Base-by-base conservation (phyloP, 2,113 vertebrate genomes). In the Rhineura floridana region DNA sequence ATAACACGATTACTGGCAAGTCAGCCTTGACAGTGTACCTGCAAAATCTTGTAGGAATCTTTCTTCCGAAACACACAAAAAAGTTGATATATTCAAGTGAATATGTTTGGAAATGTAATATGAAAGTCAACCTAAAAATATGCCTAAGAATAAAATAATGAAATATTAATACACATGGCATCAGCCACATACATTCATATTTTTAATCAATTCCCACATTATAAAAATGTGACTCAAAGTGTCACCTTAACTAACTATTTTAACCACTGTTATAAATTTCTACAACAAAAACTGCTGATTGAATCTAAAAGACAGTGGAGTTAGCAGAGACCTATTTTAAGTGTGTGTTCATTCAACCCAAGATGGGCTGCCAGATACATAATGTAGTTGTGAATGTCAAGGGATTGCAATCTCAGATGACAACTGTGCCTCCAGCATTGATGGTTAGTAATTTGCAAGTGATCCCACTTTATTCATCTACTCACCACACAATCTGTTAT, bases 181-280 rank as follows among this genome's bases (percentile, higher is more conserved):
- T 86, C 25, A 91, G 70, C 76, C 25, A 17, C 90, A 84, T 48
- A 1, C 19, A 63, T 0, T 0, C 86, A 84, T 93, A 93, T 92
- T 93, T 91, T 92, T 95, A 92, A 89, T 94, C 91, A 93, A 75
- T 59, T 85, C 65, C 89, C 89, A 86, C 23, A 85, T 94, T 93
- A 84, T 92, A 87, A 87, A 92, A 94, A 94, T 89, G 93, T 91
- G 91, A 92, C 87, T 88, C 91, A 80, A 89, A 90, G 84, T 87
- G 83, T 94, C 91, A 93, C 91, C 91, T 91, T 85, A 25, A 69
- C 28, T 69, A 93, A 90, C 88, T 96, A 95, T 94, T 94, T 95
- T 92, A 91, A 88, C 89, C 85, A 87, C 89, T 85, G 3, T 91
- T 93, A 91, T 93, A 93, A 93, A 95, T 95, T 83, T 19, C 50